phyloP scores from a whole-genome alignment of 2,113 vertebrate species.

The Helogale parvula region DNA sequence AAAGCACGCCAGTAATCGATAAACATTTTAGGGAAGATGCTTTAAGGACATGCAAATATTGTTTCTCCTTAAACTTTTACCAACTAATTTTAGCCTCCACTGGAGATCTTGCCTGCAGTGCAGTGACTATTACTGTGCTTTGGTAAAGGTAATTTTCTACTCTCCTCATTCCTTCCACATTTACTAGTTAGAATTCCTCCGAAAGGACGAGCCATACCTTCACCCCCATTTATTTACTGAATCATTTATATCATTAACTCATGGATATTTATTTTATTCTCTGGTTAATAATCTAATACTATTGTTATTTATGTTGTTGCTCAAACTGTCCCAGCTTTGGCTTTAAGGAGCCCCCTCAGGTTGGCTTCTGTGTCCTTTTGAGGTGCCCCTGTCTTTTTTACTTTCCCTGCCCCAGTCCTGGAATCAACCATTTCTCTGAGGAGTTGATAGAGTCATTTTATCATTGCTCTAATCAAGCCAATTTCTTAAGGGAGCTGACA shows the following conservation, averaged over 20 bases:
- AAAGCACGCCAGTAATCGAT: background rate
- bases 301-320: background rate
- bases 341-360: background rate
- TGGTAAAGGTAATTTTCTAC: background rate
- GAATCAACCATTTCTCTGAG: background rate
- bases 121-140: background rate
- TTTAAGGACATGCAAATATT: background rate
- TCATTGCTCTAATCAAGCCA: background rate
- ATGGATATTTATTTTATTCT: background rate
- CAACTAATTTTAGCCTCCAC: background rate
- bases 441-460: background rate
- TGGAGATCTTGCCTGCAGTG: background rate
- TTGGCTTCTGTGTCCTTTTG: background rate
- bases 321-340: background rate
- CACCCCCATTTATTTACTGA: background rate
- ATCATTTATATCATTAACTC: background rate
- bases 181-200: conserved; percentile 8
- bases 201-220: background rate
- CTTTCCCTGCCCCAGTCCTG: background rate
- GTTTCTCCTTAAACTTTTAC: conserved; percentile 7
- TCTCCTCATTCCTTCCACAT: background rate
- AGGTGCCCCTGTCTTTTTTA: background rate
- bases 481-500: background rate
- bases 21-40: background rate
- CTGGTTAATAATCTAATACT: background rate